These are phyloP conservation scores for Cyprinodon variegatus DNA, from an alignment of 2,113 vertebrate species.

Conservation along the genomic window DNA sequence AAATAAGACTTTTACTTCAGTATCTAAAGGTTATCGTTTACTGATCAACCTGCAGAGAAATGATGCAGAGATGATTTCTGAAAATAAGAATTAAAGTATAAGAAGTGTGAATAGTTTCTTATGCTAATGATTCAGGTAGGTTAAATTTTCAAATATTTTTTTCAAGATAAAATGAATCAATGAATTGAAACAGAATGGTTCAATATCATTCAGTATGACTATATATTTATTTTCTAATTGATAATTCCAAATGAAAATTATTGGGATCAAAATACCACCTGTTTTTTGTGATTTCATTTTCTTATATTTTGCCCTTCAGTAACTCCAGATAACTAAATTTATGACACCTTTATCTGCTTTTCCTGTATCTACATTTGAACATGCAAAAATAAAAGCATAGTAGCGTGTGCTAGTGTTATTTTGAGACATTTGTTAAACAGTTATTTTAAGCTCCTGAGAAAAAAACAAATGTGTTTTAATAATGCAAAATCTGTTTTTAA, in stretches of 20 bases:
- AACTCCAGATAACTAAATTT: not conserved
- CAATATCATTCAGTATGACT: not conserved
- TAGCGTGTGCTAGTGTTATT: not conserved
- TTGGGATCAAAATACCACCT: not conserved
- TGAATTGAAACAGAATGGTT: not conserved
- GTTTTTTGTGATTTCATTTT: not conserved
- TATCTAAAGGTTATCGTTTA: constrained; percentile 6
- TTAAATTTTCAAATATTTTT: not conserved
- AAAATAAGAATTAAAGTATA: not conserved
- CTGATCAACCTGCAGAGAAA: not conserved
- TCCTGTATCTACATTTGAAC: not conserved
- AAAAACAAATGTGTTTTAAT: not conserved
- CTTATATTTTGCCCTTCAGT: not conserved
- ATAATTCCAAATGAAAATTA: not conserved
- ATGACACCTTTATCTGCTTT: not conserved
- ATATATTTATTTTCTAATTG: not conserved
- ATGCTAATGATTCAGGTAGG: not conserved
- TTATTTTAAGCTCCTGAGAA: not conserved
- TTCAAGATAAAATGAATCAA: not conserved
- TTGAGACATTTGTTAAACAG: not conserved
- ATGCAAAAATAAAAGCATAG: no score
- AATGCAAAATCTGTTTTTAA: not conserved
- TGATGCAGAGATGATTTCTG: no score
- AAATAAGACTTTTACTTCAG: constrained; percentile 4
- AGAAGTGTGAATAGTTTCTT: not conserved